phyloP scores from a whole-genome alignment of 37 sponge, comb jelly and placozoan species.

The Eunapius fragilis region DNA sequence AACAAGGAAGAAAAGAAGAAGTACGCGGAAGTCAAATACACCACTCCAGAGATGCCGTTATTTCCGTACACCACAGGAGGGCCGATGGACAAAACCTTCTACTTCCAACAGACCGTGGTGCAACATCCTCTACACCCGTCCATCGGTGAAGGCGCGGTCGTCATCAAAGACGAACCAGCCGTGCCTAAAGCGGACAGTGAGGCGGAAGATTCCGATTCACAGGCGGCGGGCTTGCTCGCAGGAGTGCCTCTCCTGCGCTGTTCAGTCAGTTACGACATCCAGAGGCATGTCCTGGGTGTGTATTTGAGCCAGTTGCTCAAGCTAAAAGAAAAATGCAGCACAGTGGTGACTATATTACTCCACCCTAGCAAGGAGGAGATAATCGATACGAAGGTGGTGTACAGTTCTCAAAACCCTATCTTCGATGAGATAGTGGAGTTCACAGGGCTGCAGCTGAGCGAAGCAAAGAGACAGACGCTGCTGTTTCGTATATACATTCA shows the following conservation, averaged over 20 bases:
- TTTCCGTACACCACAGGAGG: not conserved
- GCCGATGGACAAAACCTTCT: not conserved
- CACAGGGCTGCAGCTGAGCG: slow-evolving; percentile 22
- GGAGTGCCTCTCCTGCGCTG: slow-evolving; percentile 27
- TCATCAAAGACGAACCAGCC: not conserved
- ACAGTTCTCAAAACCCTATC: slow-evolving; percentile 25
- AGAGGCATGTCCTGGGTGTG: slow-evolving; percentile 38
- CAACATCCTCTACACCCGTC: not conserved
- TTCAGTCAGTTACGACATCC: slow-evolving; percentile 65
- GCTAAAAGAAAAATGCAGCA: not conserved
- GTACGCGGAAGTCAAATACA: not conserved
- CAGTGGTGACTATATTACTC: slow-evolving; percentile 53
- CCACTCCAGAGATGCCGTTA: not conserved
- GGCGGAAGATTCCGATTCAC: not conserved
- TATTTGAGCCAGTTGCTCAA: slow-evolving; percentile 8
- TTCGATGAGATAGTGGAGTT: slow-evolving; percentile 73
- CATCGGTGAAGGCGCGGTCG: not conserved
- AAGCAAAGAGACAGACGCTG: slow-evolving; percentile 24
- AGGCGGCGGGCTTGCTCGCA: not conserved
- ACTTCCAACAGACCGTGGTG: not conserved
- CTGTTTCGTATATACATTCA: slow-evolving; percentile 9
- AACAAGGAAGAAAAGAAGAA: not conserved
- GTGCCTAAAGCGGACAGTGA: not conserved
- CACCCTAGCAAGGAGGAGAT: slow-evolving; percentile 57
- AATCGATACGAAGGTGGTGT: slow-evolving; percentile 42